Percentiles rank a stretch among this genome's conserved stretches.
Conservation (phyloP, 2,888 invertebrate species). For the Volucella inflata region DNA sequence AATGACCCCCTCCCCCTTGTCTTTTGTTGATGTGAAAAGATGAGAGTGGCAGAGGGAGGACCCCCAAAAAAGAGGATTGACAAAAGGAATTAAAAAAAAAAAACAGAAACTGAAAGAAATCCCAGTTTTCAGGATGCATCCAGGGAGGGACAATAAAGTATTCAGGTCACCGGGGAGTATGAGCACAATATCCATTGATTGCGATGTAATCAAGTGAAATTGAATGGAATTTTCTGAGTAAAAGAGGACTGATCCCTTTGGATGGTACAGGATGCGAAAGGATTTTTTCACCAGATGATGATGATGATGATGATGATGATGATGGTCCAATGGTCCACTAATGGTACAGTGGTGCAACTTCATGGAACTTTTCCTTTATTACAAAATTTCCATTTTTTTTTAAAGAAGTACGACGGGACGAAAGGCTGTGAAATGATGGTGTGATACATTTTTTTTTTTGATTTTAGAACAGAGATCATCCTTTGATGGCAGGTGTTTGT, state of each 20-base stretch:
- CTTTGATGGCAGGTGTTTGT: conserved; percentile 45
- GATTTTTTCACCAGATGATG: too few relatives aligned
- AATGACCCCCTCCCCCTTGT: conserved; percentile 66
- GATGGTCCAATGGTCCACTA: too few relatives aligned
- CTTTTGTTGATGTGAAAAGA: conserved; percentile 27
- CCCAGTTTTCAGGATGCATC: conserved; percentile 37
- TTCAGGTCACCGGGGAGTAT: conserved; percentile 60
- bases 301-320: too few relatives aligned
- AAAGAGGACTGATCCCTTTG: conserved; percentile 3
- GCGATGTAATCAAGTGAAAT: conserved; percentile 73
- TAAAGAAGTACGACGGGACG: conserved; percentile 40
- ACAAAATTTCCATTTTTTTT: conserved; percentile 30
- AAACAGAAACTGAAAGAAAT: conserved; percentile 26
- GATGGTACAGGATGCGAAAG: background rate
- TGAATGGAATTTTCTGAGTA: conserved; percentile 48
- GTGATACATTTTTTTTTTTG: conserved; percentile 46
- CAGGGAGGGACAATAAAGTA: conserved; percentile 38
- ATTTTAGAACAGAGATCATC: conserved; percentile 29
- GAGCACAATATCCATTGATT: conserved; percentile 73
- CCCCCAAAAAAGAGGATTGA: conserved; percentile 34
- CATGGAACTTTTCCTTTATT: conserved; percentile 54
- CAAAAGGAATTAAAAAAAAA: conserved; percentile 4
- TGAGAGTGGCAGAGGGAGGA: background rate
- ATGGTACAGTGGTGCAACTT: conserved; percentile 11
- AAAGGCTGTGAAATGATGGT: conserved; percentile 27